These are phyloP conservation scores for Balaenoptera acutorostrata DNA, from an alignment of 2,113 vertebrate genomes.

Conservation along the genomic window DNA sequence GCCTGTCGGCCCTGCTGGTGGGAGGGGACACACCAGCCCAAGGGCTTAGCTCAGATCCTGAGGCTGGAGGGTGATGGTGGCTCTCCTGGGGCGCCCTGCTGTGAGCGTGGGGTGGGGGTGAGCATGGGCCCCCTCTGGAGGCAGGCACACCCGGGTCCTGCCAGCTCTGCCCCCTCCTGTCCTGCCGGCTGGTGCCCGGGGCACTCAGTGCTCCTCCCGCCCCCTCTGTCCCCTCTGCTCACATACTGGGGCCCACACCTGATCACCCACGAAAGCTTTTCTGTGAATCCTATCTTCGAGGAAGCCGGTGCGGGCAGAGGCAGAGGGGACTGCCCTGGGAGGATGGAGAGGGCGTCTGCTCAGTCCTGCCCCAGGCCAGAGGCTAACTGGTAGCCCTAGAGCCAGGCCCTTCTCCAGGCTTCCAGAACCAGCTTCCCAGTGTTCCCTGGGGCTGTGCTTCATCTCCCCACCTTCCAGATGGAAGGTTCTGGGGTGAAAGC, in stretches of 20 bases:
- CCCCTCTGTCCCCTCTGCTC: background rate
- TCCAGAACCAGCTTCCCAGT: background rate
- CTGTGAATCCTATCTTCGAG: background rate
- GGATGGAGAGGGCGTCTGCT: background rate
- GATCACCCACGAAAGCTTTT: background rate
- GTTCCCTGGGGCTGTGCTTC: background rate
- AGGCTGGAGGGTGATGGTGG: background rate
- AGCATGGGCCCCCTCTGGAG: background rate
- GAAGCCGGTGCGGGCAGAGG: background rate
- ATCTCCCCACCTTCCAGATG: background rate
- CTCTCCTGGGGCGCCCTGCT: background rate
- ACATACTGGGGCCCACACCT: background rate
- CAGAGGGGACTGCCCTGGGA: fast-evolving
- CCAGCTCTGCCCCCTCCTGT: background rate
- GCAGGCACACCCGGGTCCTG: background rate
- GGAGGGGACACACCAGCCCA: background rate
- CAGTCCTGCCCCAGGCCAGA: background rate
- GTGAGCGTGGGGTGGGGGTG: background rate
- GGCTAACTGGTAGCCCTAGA: background rate
- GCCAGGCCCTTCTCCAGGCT: background rate
- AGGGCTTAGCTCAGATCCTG: background rate
- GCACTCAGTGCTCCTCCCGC: too few species aligned
- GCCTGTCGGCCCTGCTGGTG: background rate
- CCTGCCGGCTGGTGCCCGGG: background rate
- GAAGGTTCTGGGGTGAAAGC: background rate